A percentile compares a stretch with the other conserved stretches of the same genome.
These are phyloP conservation scores for Mesocricetus auratus DNA, from an alignment of 2,113 vertebrate species.

Conservation along the genomic window DNA sequence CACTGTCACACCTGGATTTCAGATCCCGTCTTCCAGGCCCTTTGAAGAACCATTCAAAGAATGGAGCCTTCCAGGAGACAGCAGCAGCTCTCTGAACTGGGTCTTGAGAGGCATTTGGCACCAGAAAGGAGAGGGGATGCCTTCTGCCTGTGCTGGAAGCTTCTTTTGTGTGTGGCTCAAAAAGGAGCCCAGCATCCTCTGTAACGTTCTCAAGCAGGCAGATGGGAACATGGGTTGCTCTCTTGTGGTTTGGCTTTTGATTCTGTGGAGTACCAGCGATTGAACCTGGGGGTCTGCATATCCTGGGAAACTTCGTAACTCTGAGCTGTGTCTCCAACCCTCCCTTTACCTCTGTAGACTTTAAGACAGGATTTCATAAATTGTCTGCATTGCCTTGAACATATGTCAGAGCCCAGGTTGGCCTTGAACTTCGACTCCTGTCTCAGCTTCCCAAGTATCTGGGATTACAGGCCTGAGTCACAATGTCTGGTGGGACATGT, in stretches of 20 bases:
- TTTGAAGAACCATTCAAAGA: not conserved
- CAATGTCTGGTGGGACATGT: not conserved
- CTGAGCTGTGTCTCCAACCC: not conserved
- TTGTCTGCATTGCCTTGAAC: not conserved
- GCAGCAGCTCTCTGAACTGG: not conserved
- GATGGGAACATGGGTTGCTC: not conserved
- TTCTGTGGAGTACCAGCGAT: not conserved
- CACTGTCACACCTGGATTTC: not conserved
- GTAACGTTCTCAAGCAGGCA: not conserved
- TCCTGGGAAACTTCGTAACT: not conserved
- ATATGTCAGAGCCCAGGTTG: not conserved
- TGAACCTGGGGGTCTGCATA: not conserved
- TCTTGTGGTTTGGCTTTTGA: not conserved
- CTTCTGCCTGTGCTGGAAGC: not conserved
- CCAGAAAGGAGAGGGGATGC: not conserved
- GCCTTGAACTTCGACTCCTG: not conserved
- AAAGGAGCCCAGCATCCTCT: not conserved
- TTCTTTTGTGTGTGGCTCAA: slow-evolving; percentile 1
- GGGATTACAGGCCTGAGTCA: not conserved
- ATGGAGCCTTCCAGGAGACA: not conserved
- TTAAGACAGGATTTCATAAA: not conserved
- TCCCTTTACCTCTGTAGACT: not conserved
- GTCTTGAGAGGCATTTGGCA: not conserved
- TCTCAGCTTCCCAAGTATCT: not conserved
- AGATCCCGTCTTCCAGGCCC: too few relatives aligned